phyloP scores from a whole-genome alignment of 2,113 vertebrate species.

The Dipodomys ordii region DNA sequence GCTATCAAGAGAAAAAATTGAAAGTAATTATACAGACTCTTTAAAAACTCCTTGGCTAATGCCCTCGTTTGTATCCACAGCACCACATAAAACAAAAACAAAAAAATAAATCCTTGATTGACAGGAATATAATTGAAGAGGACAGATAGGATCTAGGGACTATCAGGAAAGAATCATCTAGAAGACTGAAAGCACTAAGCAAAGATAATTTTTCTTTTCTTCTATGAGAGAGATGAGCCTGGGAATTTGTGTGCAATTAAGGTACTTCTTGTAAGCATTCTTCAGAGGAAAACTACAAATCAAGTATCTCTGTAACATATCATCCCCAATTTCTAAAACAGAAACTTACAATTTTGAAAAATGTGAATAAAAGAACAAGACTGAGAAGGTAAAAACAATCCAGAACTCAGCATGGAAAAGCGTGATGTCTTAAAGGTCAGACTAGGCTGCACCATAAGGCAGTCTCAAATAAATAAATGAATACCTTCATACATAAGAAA shows the following conservation, averaged over 20 bases:
- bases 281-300: background rate
- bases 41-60: background rate
- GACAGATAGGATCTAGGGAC: background rate
- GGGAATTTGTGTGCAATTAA: background rate
- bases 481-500: background rate
- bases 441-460: too few species aligned
- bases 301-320: background rate
- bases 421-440: too few species aligned
- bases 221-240: background rate
- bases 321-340: background rate
- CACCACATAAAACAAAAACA: background rate
- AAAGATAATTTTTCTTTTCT: background rate
- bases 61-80: too few species aligned
- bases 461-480: too few species aligned
- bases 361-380: slow-evolving; percentile 1
- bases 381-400: background rate
- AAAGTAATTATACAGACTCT: background rate
- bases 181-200: background rate
- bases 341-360: background rate
- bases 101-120: background rate
- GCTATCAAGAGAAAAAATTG: too few species aligned
- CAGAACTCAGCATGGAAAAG: background rate
- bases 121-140: background rate
- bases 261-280: background rate
- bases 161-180: background rate